Evolutionary conservation across 92 coral and sea anemone genomes (phyloP).

Genomic region (Epizoanthus ramosus): DNA sequence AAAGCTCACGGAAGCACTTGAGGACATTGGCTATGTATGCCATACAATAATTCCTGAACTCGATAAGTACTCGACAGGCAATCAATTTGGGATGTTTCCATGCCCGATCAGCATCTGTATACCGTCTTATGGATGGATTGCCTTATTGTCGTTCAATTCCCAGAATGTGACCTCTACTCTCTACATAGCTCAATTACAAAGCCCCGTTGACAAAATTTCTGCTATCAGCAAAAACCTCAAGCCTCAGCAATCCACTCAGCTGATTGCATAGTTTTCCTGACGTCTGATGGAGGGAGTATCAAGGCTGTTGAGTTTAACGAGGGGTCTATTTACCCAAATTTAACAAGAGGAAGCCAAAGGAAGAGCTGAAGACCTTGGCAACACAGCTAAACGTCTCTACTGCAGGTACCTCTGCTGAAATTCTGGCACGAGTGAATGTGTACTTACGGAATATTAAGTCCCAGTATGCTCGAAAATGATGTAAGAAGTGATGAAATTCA

Average conservation of each 20-base stretch:
- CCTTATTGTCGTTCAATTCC: conserved; percentile 53
- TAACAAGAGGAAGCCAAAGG: conserved; percentile 22
- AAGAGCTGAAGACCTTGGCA: conserved; percentile 19
- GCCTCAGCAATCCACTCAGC: conserved; percentile 29
- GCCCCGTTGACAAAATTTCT: conserved; percentile 59
- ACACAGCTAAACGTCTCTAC: conserved; percentile 15
- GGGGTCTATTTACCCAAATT: conserved; percentile 9
- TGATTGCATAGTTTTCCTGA: conserved; percentile 35
- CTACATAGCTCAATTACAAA: conserved; percentile 60
- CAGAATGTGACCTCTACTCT: conserved; percentile 51
- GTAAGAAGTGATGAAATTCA: too few species aligned
- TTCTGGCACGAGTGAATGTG: conserved; percentile 12
- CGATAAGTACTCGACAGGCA: conserved; percentile 64
- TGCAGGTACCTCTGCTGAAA: conserved; percentile 27
- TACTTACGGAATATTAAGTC: background rate
- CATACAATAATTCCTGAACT: conserved; percentile 78
- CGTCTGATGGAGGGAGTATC: conserved; percentile 26
- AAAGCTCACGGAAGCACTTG: conserved; percentile 55
- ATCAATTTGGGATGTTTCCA: conserved; percentile 69
- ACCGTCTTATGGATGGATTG: conserved; percentile 66
- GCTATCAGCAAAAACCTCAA: conserved; percentile 39
- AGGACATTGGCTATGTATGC: conserved; percentile 56
- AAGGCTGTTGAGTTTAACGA: conserved; percentile 17
- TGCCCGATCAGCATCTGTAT: conserved; percentile 63
- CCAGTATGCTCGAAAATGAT: too few species aligned